These are phyloP conservation scores for Labeo calbasu DNA, from an alignment of 2,797 vertebrate species.

Conservation along the genomic window DNA sequence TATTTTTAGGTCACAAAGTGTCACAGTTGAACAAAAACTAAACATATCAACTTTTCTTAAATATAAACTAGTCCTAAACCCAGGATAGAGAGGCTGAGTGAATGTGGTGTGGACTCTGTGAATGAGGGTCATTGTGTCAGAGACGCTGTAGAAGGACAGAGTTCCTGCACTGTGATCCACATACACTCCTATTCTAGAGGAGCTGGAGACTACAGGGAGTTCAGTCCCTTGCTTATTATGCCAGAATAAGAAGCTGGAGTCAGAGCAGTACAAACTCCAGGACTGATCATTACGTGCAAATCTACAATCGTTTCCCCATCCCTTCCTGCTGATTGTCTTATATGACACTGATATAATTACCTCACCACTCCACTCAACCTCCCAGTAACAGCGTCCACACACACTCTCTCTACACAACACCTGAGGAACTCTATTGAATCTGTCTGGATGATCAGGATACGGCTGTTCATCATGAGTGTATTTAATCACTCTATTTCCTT, in stretches of 20 bases:
- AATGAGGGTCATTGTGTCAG: conserved; percentile 34
- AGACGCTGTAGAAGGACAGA: conserved; percentile 29
- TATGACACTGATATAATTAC: neutral
- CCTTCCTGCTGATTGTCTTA: neutral
- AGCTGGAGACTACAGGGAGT: neutral
- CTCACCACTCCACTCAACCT: neutral
- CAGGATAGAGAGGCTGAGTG: conserved; percentile 43
- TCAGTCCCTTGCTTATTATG: neutral
- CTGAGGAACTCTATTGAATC: accelerated
- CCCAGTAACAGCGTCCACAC: conserved; percentile 34
- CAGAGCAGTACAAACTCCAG: neutral
- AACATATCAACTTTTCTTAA: too few species aligned
- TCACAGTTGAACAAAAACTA: neutral
- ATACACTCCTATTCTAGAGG: conserved; percentile 35
- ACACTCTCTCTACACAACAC: neutral
- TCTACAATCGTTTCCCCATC: accelerated
- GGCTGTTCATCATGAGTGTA: accelerated
- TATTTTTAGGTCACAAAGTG: neutral
- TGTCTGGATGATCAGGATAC: conserved; percentile 21
- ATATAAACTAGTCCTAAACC: conserved; percentile 2
- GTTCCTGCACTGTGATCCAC: neutral
- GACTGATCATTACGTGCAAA: neutral
- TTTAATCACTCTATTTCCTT: neutral
- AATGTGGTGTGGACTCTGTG: conserved; percentile 45
- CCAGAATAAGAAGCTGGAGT: neutral